Evolutionary conservation across 2,888 invertebrate genomes (phyloP).

Genomic region (Aphrophora alni): DNA sequence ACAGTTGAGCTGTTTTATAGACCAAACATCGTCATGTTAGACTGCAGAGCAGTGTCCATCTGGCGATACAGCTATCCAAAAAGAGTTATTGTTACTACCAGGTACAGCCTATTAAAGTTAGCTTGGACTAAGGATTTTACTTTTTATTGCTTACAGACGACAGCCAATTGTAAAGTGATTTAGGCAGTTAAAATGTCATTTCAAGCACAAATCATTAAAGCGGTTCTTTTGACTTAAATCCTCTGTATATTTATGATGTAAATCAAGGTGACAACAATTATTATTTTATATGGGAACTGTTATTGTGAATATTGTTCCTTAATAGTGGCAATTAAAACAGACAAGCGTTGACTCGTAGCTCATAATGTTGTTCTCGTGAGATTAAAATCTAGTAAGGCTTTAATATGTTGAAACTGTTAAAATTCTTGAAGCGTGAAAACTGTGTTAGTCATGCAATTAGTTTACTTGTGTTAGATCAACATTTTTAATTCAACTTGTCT

Average conservation of each 20-base stretch:
- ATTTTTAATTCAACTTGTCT: too few species aligned
- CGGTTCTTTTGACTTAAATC: too few species aligned
- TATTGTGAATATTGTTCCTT: too few species aligned
- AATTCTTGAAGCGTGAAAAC: not conserved
- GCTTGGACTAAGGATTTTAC: not conserved
- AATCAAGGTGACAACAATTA: too few species aligned
- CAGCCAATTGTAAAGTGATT: not conserved
- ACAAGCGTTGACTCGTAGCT: not conserved
- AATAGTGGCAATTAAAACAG: too few species aligned
- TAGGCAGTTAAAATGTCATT: not conserved
- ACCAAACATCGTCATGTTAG: not conserved
- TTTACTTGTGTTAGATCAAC: too few species aligned
- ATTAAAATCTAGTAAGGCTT: not conserved
- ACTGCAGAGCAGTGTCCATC: not conserved
- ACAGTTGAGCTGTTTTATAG: too few species aligned
- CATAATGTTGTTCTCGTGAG: not conserved
- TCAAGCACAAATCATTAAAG: too few species aligned
- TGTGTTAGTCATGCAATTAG: not conserved
- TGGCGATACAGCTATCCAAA: too few species aligned
- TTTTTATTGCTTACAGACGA: not conserved
- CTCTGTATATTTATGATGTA: too few species aligned
- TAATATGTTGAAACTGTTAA: not conserved
- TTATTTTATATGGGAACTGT: too few species aligned
- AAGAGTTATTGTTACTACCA: not conserved
- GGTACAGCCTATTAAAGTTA: not conserved